Evolutionary conservation across 2,113 vertebrate species (phyloP), one percentile per base, ranked within the genome.

Genomic region (Coregonus clupeaformis): DNA sequence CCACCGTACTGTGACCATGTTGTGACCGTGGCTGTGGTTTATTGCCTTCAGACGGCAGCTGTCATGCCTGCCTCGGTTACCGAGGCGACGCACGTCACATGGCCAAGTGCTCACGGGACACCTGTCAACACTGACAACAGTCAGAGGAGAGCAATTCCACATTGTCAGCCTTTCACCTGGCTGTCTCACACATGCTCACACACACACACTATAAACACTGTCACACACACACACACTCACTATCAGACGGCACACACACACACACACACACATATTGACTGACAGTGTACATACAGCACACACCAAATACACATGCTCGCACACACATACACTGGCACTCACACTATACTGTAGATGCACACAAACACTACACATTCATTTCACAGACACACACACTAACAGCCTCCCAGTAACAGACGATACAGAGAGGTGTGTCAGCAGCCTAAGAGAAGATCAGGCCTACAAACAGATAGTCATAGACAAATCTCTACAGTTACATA

Each of bases 61-160:
- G 72, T 77, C 69, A 42, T 7, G 25, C 80, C 80, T 76, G 76
- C 76, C 62, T 81, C 68, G 25, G 75, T 73, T 64, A 1, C 4
- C 7, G 42, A 78, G 85, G 64, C 79, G 85, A 87, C 71, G 72
- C 55, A 78, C 84, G 84, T 87, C 87, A 85, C 85, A 87, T 32
- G 80, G 82, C 83, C 86, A 86, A 89, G 77, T 74, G 77, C 82
- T 79, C 82, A 6, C 64, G 72, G 84, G 36, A 84, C 78, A 22
- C 82, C 57, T 76, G 62, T 79, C 78, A 77, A 80, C 83, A 83
- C 72, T 87, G 86, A 88, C 86, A 87, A 83, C 82, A 81, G 87
- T 84, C 85, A 79, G 83, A 80, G 81, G 73, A 82, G 84, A 89
- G 84, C 82, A 80, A 80, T 90, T 89, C 86, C 84, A 86, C 88